Conservation (phyloP, 2,113 vertebrate species). For the Ictidomys tridecemlineatus region DNA sequence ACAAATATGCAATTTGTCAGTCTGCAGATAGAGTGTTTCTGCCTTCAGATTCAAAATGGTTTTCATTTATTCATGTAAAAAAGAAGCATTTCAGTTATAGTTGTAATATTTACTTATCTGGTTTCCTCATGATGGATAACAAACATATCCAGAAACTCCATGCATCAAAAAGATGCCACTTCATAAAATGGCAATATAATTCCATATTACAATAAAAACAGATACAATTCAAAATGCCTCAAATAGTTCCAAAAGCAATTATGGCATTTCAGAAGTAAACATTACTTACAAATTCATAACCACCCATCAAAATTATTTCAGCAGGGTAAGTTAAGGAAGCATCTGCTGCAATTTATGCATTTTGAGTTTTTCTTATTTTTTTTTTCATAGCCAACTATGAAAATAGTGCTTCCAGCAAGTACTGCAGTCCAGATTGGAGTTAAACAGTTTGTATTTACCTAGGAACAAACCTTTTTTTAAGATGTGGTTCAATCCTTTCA, state of each 20-base stretch:
- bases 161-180: constrained; percentile 80
- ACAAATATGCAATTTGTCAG: constrained; percentile 80
- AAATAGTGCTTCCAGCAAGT: constrained; percentile 66
- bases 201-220: constrained; percentile 81
- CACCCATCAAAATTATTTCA: constrained; percentile 77
- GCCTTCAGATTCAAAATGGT: constrained; percentile 73
- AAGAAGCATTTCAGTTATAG: constrained; percentile 80
- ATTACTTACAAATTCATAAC: constrained; percentile 79
- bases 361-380: constrained; percentile 74
- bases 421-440: constrained; percentile 54
- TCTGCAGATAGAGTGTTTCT: constrained; percentile 71
- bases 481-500: constrained; percentile 3
- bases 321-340: constrained; percentile 68
- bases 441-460: constrained; percentile 58
- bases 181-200: constrained; percentile 80
- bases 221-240: constrained; percentile 79
- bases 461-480: background rate
- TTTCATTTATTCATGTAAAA: constrained; percentile 84
- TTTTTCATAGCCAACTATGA: background rate
- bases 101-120: constrained; percentile 85
- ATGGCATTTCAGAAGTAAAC: constrained; percentile 82
- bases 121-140: constrained; percentile 83
- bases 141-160: constrained; percentile 79
- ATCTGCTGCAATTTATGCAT: constrained; percentile 68
- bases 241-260: constrained; percentile 81